These are phyloP conservation scores for Calidris pygmaea DNA, from an alignment of 2,113 vertebrate species.

Conservation along the genomic window DNA sequence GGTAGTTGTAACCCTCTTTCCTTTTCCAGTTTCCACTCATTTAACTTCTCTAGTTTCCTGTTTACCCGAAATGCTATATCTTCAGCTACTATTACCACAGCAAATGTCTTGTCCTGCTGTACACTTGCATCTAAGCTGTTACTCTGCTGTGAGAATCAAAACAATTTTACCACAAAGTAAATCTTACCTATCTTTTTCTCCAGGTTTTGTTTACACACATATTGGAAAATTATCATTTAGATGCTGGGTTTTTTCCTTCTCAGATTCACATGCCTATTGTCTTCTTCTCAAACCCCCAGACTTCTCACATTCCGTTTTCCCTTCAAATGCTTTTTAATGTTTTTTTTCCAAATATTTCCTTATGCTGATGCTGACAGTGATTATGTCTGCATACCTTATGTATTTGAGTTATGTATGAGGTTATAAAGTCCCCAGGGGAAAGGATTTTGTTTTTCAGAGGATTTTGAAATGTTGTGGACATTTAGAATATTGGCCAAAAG, in stretches of 20 bases:
- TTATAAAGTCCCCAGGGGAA: background rate
- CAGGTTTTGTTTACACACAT: background rate
- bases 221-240: background rate
- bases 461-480: background rate
- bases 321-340: background rate
- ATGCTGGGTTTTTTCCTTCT: background rate
- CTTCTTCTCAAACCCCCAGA: background rate
- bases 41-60: background rate
- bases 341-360: background rate
- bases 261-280: background rate
- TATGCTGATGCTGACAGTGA: background rate
- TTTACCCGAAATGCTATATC: background rate
- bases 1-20: background rate
- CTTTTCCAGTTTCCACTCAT: background rate
- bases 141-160: background rate
- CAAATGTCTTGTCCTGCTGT: background rate
- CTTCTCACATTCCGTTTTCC: background rate
- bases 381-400: background rate
- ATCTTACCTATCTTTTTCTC: accelerated
- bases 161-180: background rate
- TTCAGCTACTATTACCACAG: background rate
- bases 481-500: background rate
- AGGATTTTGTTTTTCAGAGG: background rate
- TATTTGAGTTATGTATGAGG: background rate
- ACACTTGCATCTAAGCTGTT: background rate